Conservation (phyloP, 2,888 invertebrate species). For the Tetragonisca angustula region DNA sequence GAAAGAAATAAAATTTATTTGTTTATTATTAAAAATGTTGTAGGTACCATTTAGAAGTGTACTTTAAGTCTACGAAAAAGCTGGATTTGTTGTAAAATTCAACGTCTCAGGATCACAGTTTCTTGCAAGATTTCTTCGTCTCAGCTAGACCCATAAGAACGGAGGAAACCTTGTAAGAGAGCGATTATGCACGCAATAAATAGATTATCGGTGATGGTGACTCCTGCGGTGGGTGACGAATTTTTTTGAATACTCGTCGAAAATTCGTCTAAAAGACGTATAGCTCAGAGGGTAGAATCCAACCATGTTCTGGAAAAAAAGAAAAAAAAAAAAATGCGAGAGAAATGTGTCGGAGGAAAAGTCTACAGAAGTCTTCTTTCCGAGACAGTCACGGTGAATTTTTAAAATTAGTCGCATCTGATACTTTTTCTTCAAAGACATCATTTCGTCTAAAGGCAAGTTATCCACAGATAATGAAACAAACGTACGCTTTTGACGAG, state of each 20-base stretch:
- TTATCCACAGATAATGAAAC: neutral
- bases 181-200: constrained; percentile 81
- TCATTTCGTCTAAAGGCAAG: neutral
- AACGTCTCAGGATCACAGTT: neutral
- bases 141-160: constrained; percentile 35
- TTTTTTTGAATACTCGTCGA: constrained; percentile 67
- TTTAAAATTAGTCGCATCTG: constrained; percentile 63
- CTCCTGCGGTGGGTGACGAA: constrained; percentile 77
- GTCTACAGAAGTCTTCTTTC: constrained; percentile 24
- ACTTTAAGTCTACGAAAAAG: neutral
- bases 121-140: too few relatives aligned
- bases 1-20: too few relatives aligned
- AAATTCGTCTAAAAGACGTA: constrained; percentile 68
- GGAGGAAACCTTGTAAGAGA: constrained; percentile 48
- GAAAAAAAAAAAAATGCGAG: neutral
- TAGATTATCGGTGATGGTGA: constrained; percentile 78
- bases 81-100: neutral
- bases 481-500: neutral
- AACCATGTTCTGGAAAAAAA: constrained; percentile 4
- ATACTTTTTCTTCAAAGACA: constrained; percentile 21
- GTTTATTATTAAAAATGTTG: too few relatives aligned
- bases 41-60: too few relatives aligned
- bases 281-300: constrained; percentile 8
- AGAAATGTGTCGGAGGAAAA: constrained; percentile 33
- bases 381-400: constrained; percentile 62